Evolutionary conservation across 1,140 invertebrate genomes (phyloP), one percentile per base, ranked within the genome.

Genomic region (Dinothrombium tinctorium): DNA sequence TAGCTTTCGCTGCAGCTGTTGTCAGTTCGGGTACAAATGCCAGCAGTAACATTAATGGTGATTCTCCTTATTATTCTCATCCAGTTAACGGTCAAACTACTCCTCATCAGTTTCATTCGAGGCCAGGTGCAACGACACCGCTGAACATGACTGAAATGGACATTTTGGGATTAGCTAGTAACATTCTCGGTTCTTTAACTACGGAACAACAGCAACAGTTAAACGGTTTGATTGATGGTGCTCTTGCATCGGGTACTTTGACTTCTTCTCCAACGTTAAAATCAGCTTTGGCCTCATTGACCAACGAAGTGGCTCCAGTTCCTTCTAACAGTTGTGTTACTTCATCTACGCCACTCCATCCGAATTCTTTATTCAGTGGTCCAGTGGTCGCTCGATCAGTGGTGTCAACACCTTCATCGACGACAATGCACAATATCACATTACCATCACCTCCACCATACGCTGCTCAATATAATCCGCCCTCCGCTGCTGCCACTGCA

Each of bases 141-240:
- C 20, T 39, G 21, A 39, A 39, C 24, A 22, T 28, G 7, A 29
- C 17, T 26, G 37, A 29, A 11, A 39, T 17, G 20, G 40, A 41
- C 21, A 41, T 33, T 19, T 14, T 35, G 2, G 41, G 31, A 20
- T 25, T 42, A 14, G 29, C 41, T n/a, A 35, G 25, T 25, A 33
- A 33, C 12, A 26, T 39, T 39, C 25, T 42, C 8, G 22, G n/a
- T 9, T 25, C 29, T 17, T 26, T 42, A 17, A 42, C 41, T 8
- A 42, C 22, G 9, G 41, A 42, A 36, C 41, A 42, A 28, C 29
- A 33, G 20, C 31, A 42, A 42, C 31, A 42, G 20, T 22, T 42
- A 7, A 42, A 42, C 25, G 41, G 41, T 29, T 19, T 42, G 14
- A 42, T 42, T 35, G 41, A 42, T 35, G 41, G 31, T 15, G 32